Base-by-base conservation (phyloP, 2,888 invertebrate species). In the Rhimphoctona megacephalus region DNA sequence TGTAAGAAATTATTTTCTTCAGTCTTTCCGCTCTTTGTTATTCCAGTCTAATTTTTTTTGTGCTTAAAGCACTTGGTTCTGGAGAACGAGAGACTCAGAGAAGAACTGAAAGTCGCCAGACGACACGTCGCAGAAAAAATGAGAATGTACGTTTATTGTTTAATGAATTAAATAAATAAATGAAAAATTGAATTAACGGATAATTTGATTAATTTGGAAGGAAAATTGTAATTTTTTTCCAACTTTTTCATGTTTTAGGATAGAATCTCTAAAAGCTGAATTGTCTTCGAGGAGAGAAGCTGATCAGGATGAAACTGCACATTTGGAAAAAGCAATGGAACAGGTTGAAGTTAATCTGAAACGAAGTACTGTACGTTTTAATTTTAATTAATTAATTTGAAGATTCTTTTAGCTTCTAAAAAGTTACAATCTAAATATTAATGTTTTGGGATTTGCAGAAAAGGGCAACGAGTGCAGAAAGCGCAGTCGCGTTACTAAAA, bases 391-490 rank as follows among this genome's bases (percentile, higher is more conserved):
- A 69, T 11, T 43, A 39, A 43, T 25, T 43, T 7, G 5, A 19
- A 7, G 49, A n/a, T 49, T 49, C 19, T 2, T 30, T 6, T 1
- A 1, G 6, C 0, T 61, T 11, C 25, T 5, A 11, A 25, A 25
- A 25, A 52, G 36, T 36, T 36, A 36, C 3, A 6, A 36, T 5
- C 6, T 0, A 22, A 25, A 25, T 17, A 30, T 17, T 17, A 61
- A 61, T 30, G 9, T 61, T 30, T 30, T 61, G 14, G 17, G 30
- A 17, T 86, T 95, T 95, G 36, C 94, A 97, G 96, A 95, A 95
- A 91, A 95, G 96, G 93, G 96, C 96, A 1, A 94, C 95, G 14
- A 96, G 95, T 85, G 96, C 96, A 2, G 97, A 97, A 93, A 95
- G 94, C 88, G 95, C 95, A 64, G 95, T 97, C 79, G 94, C 95